Evolutionary conservation across 2,888 invertebrate genomes (phyloP).

Genomic region (Idaea biselata): DNA sequence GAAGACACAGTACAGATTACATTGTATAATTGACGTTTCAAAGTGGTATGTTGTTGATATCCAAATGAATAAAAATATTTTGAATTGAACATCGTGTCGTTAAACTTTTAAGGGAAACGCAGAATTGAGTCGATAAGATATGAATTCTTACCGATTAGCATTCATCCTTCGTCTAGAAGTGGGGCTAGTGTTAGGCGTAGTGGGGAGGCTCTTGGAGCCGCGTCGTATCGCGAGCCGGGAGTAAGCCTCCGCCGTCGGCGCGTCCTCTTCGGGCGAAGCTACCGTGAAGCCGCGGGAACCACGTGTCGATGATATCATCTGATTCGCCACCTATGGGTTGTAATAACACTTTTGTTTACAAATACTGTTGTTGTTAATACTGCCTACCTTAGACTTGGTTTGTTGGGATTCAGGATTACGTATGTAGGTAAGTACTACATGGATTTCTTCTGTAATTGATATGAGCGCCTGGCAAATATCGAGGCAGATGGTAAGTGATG

Average conservation of each 20-base stretch:
- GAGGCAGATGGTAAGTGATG: no score
- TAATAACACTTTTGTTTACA: neutral
- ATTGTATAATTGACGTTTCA: no score
- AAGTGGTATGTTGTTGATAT: no score
- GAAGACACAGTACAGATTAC: no score
- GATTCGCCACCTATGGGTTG: conserved; percentile 66
- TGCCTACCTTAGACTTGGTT: neutral
- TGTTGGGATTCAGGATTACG: neutral
- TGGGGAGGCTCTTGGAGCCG: conserved; percentile 86
- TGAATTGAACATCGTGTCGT: no score
- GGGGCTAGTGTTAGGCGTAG: conserved; percentile 83
- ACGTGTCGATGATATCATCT: conserved; percentile 79
- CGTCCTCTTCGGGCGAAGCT: conserved; percentile 58
- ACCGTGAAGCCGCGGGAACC: conserved; percentile 68
- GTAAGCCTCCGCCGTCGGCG: conserved; percentile 40
- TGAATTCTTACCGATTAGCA: conserved; percentile 76
- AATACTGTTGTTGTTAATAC: neutral
- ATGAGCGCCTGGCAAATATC: no score
- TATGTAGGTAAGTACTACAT: no score
- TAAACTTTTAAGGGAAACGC: no score
- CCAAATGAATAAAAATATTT: no score
- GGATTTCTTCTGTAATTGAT: no score
- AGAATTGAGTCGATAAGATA: neutral
- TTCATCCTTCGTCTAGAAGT: conserved; percentile 79
- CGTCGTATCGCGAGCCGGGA: conserved; percentile 67